Base-by-base conservation (phyloP, 2,113 vertebrate species). In the Setophaga kirtlandii region DNA sequence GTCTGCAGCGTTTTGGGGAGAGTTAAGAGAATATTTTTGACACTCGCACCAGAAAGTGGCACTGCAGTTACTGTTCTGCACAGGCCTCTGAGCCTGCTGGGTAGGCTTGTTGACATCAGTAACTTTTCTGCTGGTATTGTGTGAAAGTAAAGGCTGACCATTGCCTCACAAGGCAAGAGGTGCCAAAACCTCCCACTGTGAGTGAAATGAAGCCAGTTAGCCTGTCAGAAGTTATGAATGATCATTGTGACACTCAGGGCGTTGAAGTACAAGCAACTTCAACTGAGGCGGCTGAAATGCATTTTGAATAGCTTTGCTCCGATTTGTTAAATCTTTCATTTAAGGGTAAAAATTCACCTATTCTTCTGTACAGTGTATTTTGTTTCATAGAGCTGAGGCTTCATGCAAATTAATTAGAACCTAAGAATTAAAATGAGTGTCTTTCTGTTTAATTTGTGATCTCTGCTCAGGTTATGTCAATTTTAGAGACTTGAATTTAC, bases 171-270 rank as follows among this genome's bases (percentile, higher is more conserved):
- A 79, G 41, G 58, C 52, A 68, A 49, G 19, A 39, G 28, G 12
- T 82, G 82, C 88, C 92, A 90, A 68, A 93, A 73, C 77, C 37
- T 91, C 91, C 70, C 22, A 31, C 81, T 87, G 83, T 0, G 84
- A 82, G 20, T 46, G 58, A 69, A 95, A 71, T 62, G 58, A 82
- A 85, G 73, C 64, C 60, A 5, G 6, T 77, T 83, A 59, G 58
- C 37, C 44, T 89, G 83, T 91, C 83, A 89, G 44, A 87, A 93
- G 30, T 97, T 95, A 91, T 69, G 74, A 95, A 91, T 89, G 50
- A 76, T 56, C 33, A 3, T 27, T 76, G 52, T 56, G 67, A 91
- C 41, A 76, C 21, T 44, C 52, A 24, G 23, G 69, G 84, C 49
- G 15, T 84, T 89, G 60, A 89, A 89, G 11, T 37, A 20, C 44